phyloP scores from a whole-genome alignment of 2,113 vertebrate species.

The Zosterops lateralis region DNA sequence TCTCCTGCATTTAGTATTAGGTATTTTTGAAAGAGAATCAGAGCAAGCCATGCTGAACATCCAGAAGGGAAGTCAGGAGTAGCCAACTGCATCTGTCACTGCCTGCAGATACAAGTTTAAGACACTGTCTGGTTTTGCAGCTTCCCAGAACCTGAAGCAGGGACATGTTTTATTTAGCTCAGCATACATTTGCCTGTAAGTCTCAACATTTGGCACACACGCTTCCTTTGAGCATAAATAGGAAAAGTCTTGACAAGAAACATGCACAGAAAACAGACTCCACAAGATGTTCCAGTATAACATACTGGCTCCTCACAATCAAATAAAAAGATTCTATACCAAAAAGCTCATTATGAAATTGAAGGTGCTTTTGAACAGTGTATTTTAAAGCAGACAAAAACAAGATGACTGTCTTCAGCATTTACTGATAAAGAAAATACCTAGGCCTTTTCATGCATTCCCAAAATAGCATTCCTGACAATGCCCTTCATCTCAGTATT shows the following conservation, averaged over 20 bases:
- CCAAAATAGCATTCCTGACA: not conserved
- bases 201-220: not conserved
- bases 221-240: not conserved
- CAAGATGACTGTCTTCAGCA: not conserved
- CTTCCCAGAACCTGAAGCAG: not conserved
- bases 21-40: not conserved
- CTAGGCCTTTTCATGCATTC: not conserved
- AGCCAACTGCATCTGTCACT: not conserved
- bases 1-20: not conserved
- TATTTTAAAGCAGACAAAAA: not conserved
- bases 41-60: not conserved
- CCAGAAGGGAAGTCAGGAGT: not conserved
- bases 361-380: not conserved
- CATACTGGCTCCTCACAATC: not conserved
- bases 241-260: conserved; percentile 2
- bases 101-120: not conserved
- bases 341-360: not conserved
- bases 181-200: not conserved
- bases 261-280: not conserved
- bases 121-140: not conserved
- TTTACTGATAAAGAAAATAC: not conserved
- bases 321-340: not conserved
- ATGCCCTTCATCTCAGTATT: not conserved
- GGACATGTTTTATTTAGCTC: not conserved
- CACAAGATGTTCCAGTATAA: not conserved